Conservation (phyloP, 1,140 invertebrate species). For the Saxidomus purpurata region DNA sequence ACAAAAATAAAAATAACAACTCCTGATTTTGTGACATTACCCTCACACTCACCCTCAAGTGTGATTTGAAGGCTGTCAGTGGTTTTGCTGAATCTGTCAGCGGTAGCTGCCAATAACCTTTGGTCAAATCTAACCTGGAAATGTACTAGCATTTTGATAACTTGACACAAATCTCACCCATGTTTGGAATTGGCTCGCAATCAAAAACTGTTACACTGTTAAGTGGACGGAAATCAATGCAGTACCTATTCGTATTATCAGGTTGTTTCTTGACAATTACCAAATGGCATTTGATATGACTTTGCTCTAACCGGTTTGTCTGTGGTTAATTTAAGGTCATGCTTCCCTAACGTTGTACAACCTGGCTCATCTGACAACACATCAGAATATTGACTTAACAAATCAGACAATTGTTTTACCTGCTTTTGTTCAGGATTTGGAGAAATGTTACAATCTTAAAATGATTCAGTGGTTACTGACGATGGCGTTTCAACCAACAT, state of each 20-base stretch:
- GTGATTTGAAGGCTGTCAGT: slow-evolving; percentile 35
- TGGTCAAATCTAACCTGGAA: slow-evolving; percentile 58
- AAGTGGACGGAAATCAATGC: slow-evolving; percentile 26
- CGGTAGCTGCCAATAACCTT: slow-evolving; percentile 37
- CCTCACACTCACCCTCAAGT: no score
- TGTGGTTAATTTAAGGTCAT: slow-evolving; percentile 31
- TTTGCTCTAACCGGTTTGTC: slow-evolving; percentile 42
- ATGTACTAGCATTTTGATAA: slow-evolving; percentile 79
- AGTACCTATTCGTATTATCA: slow-evolving; percentile 41
- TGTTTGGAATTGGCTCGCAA: slow-evolving; percentile 22
- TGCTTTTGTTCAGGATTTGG: background rate
- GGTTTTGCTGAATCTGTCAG: slow-evolving; percentile 3
- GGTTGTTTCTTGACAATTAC: slow-evolving; percentile 29
- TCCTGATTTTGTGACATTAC: no score
- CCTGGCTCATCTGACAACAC: slow-evolving; percentile 57
- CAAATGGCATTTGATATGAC: slow-evolving; percentile 51
- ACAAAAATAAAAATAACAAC: no score
- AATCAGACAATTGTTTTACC: background rate
- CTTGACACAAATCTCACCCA: background rate
- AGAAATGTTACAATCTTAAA: background rate
- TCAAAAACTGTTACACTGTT: slow-evolving; percentile 25
- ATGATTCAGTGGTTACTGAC: background rate
- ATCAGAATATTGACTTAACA: background rate
- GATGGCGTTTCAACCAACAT: background rate
- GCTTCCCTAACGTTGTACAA: slow-evolving; percentile 10